These are phyloP conservation scores for Rhinichthys osculus DNA, from an alignment of 2,797 vertebrate genomes.

Conservation along the genomic window DNA sequence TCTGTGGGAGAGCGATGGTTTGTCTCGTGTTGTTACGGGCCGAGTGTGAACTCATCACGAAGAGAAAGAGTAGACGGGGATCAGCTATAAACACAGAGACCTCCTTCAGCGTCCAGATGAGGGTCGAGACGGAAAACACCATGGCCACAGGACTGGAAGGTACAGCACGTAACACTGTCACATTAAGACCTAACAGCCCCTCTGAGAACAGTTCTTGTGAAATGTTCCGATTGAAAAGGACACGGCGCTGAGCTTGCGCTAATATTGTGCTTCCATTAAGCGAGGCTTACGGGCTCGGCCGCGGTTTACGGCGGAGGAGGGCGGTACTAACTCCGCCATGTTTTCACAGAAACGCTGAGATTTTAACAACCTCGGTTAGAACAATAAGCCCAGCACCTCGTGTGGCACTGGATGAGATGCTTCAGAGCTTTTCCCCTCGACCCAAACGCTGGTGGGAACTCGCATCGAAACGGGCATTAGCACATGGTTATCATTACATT, in stretches of 20 bases:
- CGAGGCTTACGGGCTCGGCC: slow-evolving; percentile 69
- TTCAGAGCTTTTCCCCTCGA: slow-evolving; percentile 64
- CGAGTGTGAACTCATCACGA: background rate
- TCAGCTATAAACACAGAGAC: background rate
- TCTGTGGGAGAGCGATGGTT: background rate
- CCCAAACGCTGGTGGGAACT: slow-evolving; percentile 65
- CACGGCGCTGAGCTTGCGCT: slow-evolving; percentile 62
- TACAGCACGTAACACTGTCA: slow-evolving; percentile 55
- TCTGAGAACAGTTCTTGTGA: slow-evolving; percentile 60
- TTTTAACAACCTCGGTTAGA: slow-evolving; percentile 78
- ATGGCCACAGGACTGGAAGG: background rate
- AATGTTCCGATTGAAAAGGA: slow-evolving; percentile 70
- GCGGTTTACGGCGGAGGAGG: slow-evolving; percentile 61
- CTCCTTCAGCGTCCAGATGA: background rate
- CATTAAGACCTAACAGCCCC: slow-evolving; percentile 55
- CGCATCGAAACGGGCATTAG: slow-evolving; percentile 38
- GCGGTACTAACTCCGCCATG: slow-evolving; percentile 58
- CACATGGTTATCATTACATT: slow-evolving; percentile 60
- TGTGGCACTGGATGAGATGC: slow-evolving; percentile 68
- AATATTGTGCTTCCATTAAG: slow-evolving; percentile 82
- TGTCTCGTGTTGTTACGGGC: background rate
- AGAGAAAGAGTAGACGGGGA: background rate
- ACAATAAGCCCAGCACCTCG: slow-evolving; percentile 68
- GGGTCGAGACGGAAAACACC: background rate
- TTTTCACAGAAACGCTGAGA: slow-evolving; percentile 66